Evolutionary conservation across 2,888 invertebrate genomes (phyloP).

Genomic region (Ectropis crepuscularia): DNA sequence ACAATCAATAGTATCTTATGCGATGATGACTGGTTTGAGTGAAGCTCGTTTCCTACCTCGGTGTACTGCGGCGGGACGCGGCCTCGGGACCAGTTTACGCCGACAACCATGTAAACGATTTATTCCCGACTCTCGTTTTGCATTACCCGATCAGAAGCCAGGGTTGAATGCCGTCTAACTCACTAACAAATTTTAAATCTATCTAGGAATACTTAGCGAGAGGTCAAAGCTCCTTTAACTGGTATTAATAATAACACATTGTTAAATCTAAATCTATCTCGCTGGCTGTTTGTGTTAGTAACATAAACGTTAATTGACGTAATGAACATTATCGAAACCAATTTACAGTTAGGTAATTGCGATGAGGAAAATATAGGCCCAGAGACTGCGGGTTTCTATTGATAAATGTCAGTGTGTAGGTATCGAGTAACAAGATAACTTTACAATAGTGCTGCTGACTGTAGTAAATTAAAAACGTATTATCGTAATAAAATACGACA

Average conservation of each 20-base stretch:
- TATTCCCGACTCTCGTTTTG: constrained; percentile 82
- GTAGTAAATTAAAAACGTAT: too few relatives aligned
- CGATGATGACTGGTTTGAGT: constrained; percentile 53
- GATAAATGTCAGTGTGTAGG: constrained; percentile 7
- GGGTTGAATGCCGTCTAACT: constrained; percentile 63
- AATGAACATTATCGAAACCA: constrained; percentile 27
- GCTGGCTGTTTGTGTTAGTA: constrained; percentile 11
- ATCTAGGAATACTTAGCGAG: background rate
- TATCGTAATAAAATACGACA: background rate
- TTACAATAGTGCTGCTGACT: too few relatives aligned
- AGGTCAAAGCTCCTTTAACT: constrained; percentile 5
- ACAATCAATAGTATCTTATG: constrained; percentile 38
- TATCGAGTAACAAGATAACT: constrained; percentile 11
- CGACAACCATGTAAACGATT: constrained; percentile 85
- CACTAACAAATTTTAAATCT: constrained; percentile 35
- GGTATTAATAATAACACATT: constrained; percentile 7
- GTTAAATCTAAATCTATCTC: constrained; percentile 6
- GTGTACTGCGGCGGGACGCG: constrained; percentile 53
- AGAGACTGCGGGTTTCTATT: constrained; percentile 10
- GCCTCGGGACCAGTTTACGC: constrained; percentile 81
- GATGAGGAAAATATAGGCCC: constrained; percentile 23
- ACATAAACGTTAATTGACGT: constrained; percentile 13
- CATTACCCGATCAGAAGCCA: constrained; percentile 80
- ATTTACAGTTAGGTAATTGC: constrained; percentile 28
- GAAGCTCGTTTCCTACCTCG: constrained; percentile 67